Evolutionary conservation across 1,140 invertebrate species (phyloP), one percentile per base, ranked within the genome.

Genomic region (Drosophila sp.): DNA sequence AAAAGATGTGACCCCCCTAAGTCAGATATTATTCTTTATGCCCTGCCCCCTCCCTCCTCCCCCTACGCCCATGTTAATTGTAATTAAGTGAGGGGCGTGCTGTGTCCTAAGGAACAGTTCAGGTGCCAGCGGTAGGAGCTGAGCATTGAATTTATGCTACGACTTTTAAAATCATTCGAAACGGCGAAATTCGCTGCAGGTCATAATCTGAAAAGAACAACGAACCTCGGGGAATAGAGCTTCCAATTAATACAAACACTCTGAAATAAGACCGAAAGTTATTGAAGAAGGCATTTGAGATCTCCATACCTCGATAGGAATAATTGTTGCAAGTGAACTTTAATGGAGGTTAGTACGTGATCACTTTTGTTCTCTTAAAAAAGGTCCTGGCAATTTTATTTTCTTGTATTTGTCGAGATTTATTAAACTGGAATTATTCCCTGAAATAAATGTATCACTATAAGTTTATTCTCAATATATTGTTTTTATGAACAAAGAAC

Each of bases 51-150:
- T 7, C 41, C 14, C 29, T 5, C 14, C 29, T 2, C 45, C 45
- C 18, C 9, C 13, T 4, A 14, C 63, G 50, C 48, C 80, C 79
- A 79, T 62, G 56, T 78, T 61, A 59, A 63, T 72, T 69, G 82
- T 84, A 84, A 84, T 84, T 84, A 84, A 84, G 82, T 75, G 53
- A 32, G 46, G 41, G 36, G 65, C 80, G 80, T 80, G 80, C 80
- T 80, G 80, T 40, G 80, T 62, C 67, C 16, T 46, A 13, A 41
- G 54, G 50, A 32, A 14, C 53, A 29, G 6, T 18, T 16, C 21
- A 41, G 38, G 46, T 11, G 36, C 18, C 66, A 38, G 66, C 65
- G 38, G 66, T 43, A 18, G 53, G 14, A 25, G 50, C 25, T 34
- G 32, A 21, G 38, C 48, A 69, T 69, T 27, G 58, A 21, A 21